Percentiles rank a stretch among this genome's conserved stretches.
phyloP scores from a whole-genome alignment of 2,113 vertebrate genomes.

The Carassius gibelio region DNA sequence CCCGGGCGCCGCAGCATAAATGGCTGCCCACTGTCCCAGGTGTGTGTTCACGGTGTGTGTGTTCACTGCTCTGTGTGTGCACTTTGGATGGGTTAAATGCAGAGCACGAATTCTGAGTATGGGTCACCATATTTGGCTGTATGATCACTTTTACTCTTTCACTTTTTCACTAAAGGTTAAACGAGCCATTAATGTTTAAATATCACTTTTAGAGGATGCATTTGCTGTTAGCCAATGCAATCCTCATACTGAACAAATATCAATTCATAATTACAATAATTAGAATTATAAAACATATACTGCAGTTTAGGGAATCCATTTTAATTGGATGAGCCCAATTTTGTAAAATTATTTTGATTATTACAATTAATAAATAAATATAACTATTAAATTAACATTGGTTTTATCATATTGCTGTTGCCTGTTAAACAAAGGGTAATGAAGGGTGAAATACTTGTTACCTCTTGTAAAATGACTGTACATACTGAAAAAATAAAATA shows the following conservation, averaged over 20 bases:
- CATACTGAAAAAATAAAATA: too few relatives aligned
- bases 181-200: constrained; percentile 70
- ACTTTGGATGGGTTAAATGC: too few relatives aligned
- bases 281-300: constrained; percentile 33
- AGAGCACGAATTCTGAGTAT: too few relatives aligned
- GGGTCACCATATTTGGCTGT: too few relatives aligned
- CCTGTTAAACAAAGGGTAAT: not conserved
- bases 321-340: too few relatives aligned
- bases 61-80: too few relatives aligned
- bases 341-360: not conserved
- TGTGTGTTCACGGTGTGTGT: too few relatives aligned
- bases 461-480: not conserved
- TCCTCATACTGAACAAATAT: constrained; percentile 56
- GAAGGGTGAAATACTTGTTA: not conserved
- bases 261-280: not conserved
- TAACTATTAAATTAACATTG: not conserved
- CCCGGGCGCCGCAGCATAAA: too few relatives aligned
- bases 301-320: too few relatives aligned
- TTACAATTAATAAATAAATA: not conserved
- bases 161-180: constrained; percentile 41
- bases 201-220: constrained; percentile 57
- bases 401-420: not conserved
- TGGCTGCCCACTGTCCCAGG: too few relatives aligned
- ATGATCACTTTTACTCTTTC: too few relatives aligned
- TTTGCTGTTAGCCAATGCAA: constrained; percentile 63